Evolutionary conservation across 2,113 vertebrate species (phyloP).

Genomic region (Hydropotes inermis): DNA sequence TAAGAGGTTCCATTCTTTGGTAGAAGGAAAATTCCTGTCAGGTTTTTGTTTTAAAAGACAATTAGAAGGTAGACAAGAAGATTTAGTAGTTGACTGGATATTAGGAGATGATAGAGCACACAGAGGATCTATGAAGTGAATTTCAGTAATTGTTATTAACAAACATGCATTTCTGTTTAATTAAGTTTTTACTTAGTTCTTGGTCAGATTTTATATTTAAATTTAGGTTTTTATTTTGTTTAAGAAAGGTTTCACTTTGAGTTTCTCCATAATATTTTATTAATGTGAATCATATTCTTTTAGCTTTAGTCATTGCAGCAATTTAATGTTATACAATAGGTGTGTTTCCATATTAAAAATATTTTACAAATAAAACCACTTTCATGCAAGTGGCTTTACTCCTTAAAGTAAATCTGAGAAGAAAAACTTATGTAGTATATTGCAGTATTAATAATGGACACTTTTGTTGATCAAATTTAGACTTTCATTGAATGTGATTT

Average conservation of each 20-base stretch:
- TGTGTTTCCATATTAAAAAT: neutral
- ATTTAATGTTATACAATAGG: neutral
- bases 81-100: neutral
- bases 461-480: neutral
- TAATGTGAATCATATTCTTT: neutral
- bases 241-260: neutral
- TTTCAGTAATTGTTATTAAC: neutral
- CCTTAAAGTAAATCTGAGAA: neutral
- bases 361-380: conserved; percentile 13
- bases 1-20: neutral
- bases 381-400: neutral
- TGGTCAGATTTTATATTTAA: neutral
- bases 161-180: neutral
- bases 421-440: neutral
- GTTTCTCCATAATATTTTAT: neutral
- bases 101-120: neutral
- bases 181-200: neutral
- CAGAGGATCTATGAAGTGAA: neutral
- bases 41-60: neutral
- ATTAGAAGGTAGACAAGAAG: neutral
- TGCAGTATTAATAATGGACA: neutral
- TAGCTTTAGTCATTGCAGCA: neutral
- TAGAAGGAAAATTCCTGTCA: neutral
- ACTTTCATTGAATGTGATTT: conserved; percentile 14
- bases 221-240: neutral